Conservation (phyloP, 2,113 vertebrate genomes). For the Pipra filicauda region DNA sequence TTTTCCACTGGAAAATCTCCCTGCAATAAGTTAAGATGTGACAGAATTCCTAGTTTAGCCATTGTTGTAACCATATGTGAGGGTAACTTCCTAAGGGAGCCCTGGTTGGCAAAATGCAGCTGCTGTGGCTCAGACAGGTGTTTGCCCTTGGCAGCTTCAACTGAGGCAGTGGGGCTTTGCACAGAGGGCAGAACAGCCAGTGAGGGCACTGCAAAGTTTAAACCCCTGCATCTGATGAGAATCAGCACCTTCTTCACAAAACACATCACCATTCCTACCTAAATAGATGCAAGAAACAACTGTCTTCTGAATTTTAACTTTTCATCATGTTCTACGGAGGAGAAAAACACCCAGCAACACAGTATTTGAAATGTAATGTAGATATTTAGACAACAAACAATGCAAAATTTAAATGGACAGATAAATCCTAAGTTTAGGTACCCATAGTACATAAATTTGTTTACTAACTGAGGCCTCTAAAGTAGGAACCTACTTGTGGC, state of each 20-base stretch:
- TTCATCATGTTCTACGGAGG: not conserved
- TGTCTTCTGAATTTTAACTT: not conserved
- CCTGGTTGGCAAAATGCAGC: not conserved
- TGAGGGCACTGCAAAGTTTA: accelerated
- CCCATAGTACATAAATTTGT: not conserved
- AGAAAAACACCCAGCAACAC: accelerated
- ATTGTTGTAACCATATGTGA: accelerated
- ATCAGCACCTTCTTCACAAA: not conserved
- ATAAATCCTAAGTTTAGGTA: not conserved
- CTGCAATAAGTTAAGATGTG: not conserved
- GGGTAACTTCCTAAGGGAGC: not conserved
- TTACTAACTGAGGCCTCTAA: not conserved
- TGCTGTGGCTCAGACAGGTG: accelerated
- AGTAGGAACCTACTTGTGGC: not conserved
- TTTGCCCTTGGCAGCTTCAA: not conserved
- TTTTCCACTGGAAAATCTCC: not conserved
- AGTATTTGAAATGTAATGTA: not conserved
- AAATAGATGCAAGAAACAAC: not conserved
- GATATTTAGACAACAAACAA: not conserved
- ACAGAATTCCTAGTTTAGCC: not conserved
- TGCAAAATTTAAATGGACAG: not conserved
- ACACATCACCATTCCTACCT: accelerated
- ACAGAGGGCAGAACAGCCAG: not conserved
- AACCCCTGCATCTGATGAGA: not conserved
- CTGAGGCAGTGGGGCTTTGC: not conserved